Evolutionary conservation across 2,888 invertebrate species (phyloP).

Genomic region (Melieria picta): DNA sequence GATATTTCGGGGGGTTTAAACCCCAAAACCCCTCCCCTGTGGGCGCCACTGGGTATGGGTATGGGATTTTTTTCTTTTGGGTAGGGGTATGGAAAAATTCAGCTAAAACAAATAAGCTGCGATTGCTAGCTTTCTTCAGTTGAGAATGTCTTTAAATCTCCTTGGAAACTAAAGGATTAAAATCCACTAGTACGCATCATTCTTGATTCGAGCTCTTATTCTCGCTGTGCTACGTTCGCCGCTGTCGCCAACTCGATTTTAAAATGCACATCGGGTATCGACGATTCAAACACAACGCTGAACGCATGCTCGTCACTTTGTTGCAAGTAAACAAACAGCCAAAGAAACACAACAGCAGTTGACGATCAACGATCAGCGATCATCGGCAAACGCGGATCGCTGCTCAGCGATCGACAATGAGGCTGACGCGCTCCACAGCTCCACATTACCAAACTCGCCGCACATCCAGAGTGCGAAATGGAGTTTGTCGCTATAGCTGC

Average conservation of each 20-base stretch:
- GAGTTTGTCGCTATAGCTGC: slow-evolving; percentile 7
- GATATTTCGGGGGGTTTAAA: no score
- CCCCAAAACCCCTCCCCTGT: no score
- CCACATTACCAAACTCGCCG: no score
- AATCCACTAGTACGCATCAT: no score
- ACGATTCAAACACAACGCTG: neutral
- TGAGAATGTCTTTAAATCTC: no score
- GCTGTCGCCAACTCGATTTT: neutral
- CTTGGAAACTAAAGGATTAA: neutral
- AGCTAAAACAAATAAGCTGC: no score
- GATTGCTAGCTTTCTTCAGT: no score
- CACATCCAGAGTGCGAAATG: slow-evolving; percentile 18
- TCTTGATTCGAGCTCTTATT: no score
- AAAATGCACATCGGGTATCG: neutral
- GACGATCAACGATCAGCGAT: slow-evolving; percentile 35
- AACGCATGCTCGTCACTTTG: neutral
- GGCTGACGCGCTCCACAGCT: neutral
- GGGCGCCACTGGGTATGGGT: no score
- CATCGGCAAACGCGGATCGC: slow-evolving; percentile 9
- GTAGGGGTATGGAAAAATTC: no score
- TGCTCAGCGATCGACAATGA: slow-evolving; percentile 18
- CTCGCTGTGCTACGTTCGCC: no score
- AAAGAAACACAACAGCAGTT: neutral
- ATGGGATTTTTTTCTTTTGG: no score
- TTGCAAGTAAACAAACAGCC: neutral